Evolutionary conservation across 2,888 invertebrate species (phyloP).

Genomic region (Diploptera punctata): DNA sequence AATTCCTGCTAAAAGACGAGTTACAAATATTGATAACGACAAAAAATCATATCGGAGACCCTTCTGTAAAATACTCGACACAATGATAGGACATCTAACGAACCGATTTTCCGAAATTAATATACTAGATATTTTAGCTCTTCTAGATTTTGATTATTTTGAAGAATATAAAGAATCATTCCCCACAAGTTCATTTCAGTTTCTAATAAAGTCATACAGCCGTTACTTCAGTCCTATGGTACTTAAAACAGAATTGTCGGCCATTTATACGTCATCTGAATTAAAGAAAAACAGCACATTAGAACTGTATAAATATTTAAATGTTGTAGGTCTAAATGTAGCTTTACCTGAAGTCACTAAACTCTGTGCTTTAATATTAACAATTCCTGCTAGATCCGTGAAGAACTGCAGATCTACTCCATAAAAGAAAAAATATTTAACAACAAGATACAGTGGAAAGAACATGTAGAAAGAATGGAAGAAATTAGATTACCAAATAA

Average conservation of each 20-base stretch:
- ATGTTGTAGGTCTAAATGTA: neutral
- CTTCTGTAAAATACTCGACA: neutral
- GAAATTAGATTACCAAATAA: too few species aligned
- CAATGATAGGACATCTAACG: too few species aligned
- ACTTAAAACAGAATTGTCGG: neutral
- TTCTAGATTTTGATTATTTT: neutral
- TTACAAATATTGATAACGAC: neutral
- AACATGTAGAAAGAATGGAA: too few species aligned
- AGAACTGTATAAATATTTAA: too few species aligned
- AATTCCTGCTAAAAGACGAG: too few species aligned
- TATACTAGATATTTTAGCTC: neutral
- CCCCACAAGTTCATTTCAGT: neutral
- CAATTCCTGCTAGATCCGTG: neutral
- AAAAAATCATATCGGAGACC: neutral
- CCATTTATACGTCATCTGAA: too few species aligned
- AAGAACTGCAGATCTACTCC: too few species aligned
- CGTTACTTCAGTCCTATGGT: neutral
- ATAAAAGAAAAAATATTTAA: too few species aligned
- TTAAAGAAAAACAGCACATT: too few species aligned
- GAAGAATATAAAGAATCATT: neutral
- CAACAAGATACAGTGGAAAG: too few species aligned
- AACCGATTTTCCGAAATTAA: conserved; percentile 4
- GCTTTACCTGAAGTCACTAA: neutral
- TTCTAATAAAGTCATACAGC: neutral
- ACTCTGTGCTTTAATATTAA: neutral